phyloP scores from a whole-genome alignment of 2,797 vertebrate genomes.

The Cyclopterus lumpus region DNA sequence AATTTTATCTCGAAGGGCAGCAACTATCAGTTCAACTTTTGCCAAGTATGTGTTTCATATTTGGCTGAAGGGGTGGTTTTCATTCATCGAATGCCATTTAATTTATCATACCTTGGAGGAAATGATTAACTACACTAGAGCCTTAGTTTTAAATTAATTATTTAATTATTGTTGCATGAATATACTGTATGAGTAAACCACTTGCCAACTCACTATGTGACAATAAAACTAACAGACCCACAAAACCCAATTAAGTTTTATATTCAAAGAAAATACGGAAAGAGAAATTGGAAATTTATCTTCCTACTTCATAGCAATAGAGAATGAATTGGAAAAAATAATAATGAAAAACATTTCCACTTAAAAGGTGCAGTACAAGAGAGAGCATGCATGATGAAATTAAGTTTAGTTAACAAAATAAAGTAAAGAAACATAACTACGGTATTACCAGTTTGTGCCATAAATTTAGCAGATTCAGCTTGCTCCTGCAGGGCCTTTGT shows the following conservation, averaged over 20 bases:
- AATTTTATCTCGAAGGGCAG: conserved; percentile 63
- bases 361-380: conserved; percentile 88
- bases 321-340: conserved; percentile 80
- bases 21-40: conserved; percentile 70
- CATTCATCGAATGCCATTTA: conserved; percentile 67
- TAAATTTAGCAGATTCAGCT: conserved; percentile 99
- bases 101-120: conserved; percentile 72
- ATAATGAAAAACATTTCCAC: conserved; percentile 85
- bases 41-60: conserved; percentile 70
- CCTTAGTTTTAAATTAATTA: conserved; percentile 65
- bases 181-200: conserved; percentile 66
- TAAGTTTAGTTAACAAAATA: conserved; percentile 89
- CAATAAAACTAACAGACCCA: conserved; percentile 77
- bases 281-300: conserved; percentile 71
- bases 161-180: conserved; percentile 75
- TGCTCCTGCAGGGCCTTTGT: conserved; percentile 99
- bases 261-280: conserved; percentile 72
- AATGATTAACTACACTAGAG: conserved; percentile 74
- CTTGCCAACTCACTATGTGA: conserved; percentile 69
- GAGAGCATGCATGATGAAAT: conserved; percentile 99
- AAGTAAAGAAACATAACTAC: conserved; percentile 95
- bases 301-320: conserved; percentile 79
- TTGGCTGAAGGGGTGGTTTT: conserved; percentile 65
- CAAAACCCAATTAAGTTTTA: conserved; percentile 74
- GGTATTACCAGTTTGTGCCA: conserved; percentile 99